phyloP scores from a whole-genome alignment of 2,888 invertebrate genomes.

The Campopleginae sp. region DNA sequence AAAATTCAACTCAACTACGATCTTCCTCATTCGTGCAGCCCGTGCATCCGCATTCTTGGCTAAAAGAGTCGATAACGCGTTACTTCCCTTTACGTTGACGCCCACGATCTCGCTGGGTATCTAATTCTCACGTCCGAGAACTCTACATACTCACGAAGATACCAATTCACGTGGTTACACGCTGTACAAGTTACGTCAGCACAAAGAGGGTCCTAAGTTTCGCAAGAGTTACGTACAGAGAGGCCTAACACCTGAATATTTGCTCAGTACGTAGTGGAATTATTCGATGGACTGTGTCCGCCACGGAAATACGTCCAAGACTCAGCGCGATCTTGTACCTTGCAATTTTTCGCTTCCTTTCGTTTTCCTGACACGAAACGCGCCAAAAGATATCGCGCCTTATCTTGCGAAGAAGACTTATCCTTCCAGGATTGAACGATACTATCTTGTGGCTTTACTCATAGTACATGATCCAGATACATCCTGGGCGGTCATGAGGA shows the following conservation, averaged over 20 bases:
- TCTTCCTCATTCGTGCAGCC: constrained; percentile 15
- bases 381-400: constrained; percentile 60
- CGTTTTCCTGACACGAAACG: constrained; percentile 47
- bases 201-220: constrained; percentile 52
- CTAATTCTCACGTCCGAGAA: constrained; percentile 44
- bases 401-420: constrained; percentile 68
- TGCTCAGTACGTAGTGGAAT: constrained; percentile 25
- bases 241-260: constrained; percentile 38
- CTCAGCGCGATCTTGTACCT: constrained; percentile 24
- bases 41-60: constrained; percentile 69
- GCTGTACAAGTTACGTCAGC: constrained; percentile 40
- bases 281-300: constrained; percentile 41
- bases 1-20: not conserved
- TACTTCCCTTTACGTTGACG: constrained; percentile 46
- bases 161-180: constrained; percentile 13
- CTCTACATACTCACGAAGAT: constrained; percentile 16
- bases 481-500: constrained; percentile 65
- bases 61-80: constrained; percentile 75
- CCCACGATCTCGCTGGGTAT: constrained; percentile 41
- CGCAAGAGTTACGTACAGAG: constrained; percentile 64
- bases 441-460: constrained; percentile 28
- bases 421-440: constrained; percentile 63
- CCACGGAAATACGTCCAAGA: constrained; percentile 20
- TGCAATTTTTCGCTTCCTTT: constrained; percentile 20
- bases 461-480: constrained; percentile 72